Evolutionary conservation across 2,113 vertebrate genomes (phyloP).

Genomic region (Spilogale gracilis): DNA sequence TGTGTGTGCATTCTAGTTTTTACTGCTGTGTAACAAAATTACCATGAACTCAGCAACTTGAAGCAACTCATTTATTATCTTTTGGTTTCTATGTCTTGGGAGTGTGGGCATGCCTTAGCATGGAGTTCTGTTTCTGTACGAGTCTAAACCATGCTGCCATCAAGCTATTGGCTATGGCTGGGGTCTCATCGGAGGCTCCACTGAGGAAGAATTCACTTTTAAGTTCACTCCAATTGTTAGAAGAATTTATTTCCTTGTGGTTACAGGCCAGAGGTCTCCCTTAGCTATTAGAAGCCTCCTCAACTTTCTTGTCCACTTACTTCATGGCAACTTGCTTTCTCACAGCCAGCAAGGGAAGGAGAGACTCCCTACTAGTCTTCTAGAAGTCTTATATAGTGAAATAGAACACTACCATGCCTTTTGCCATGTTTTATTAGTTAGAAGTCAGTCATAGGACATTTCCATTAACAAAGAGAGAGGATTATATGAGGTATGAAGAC

Average conservation of each 20-base stretch:
- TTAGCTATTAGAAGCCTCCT: not conserved
- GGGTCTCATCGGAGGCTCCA: not conserved
- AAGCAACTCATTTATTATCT: not conserved
- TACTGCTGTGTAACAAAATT: not conserved
- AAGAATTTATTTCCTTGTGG: not conserved
- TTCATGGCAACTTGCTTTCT: not conserved
- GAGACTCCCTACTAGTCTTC: not conserved
- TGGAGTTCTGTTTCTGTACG: not conserved
- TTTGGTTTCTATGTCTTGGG: not conserved
- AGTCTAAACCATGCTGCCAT: not conserved
- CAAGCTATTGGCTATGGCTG: not conserved
- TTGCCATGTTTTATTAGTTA: not conserved
- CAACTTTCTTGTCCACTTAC: not conserved
- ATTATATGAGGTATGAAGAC: not conserved
- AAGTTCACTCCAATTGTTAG: not conserved
- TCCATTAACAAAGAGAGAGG: not conserved
- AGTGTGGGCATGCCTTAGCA: not conserved
- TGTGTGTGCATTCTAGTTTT: not conserved
- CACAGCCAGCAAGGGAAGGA: not conserved
- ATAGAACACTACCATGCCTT: not conserved
- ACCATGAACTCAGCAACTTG: not conserved
- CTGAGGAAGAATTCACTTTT: not conserved
- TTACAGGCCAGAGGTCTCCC: not conserved
- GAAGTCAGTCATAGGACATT: not conserved
- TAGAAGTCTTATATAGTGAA: not conserved